phyloP scores from a whole-genome alignment of 2,888 invertebrate species.

The Diarsia brunnea region DNA sequence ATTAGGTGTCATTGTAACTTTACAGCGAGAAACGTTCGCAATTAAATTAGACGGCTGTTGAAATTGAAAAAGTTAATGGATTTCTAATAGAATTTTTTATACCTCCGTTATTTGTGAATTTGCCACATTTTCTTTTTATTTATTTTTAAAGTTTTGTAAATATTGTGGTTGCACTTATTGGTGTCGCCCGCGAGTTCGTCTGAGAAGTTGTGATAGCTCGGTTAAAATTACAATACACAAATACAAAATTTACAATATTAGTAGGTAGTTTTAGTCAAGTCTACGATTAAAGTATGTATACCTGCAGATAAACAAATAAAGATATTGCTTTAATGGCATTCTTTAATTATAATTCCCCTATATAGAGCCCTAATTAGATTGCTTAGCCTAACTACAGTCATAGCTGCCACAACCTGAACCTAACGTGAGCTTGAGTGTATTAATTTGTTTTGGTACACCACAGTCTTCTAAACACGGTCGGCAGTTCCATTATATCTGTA shows the following conservation, averaged over 20 bases:
- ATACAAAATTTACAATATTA: no score
- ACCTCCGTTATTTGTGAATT: slow-evolving; percentile 46
- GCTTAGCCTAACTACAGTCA: background rate
- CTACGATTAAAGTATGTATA: no score
- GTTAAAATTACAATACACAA: no score
- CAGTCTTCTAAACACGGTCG: background rate
- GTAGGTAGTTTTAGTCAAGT: no score
- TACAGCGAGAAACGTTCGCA: slow-evolving; percentile 71
- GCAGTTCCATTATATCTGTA: background rate
- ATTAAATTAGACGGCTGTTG: slow-evolving; percentile 74
- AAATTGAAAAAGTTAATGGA: slow-evolving; percentile 79
- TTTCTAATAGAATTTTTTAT: slow-evolving; percentile 73
- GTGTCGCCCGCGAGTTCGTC: no score
- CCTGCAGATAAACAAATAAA: background rate
- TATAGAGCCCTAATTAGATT: background rate
- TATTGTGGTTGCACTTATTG: background rate
- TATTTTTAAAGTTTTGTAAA: slow-evolving; percentile 10
- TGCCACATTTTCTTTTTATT: slow-evolving; percentile 38
- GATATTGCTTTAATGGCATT: background rate
- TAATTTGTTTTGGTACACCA: slow-evolving; percentile 4
- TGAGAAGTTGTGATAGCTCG: no score
- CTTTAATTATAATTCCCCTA: background rate
- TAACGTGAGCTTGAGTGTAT: background rate
- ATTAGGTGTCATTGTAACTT: slow-evolving; percentile 68
- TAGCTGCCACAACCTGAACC: background rate